phyloP scores from a whole-genome alignment of 2,113 vertebrate species.

The Campylomormyrus numenius region DNA sequence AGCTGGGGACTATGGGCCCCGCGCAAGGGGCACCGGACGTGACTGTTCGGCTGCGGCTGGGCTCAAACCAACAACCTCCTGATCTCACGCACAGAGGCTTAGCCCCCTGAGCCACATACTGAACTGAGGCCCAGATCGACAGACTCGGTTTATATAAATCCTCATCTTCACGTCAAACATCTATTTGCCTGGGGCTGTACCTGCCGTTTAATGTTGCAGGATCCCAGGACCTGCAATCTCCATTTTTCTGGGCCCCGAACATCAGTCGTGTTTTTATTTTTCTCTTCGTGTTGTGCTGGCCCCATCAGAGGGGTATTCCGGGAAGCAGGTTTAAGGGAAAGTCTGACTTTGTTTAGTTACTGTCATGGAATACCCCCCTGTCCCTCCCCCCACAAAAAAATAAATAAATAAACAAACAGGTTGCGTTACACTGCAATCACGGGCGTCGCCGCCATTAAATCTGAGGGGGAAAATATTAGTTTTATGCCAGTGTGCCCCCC shows the following conservation, averaged over 20 bases:
- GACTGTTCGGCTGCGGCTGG: not conserved
- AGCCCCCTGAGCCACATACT: not conserved
- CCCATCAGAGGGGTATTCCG: not conserved
- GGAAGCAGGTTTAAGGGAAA: too few species aligned
- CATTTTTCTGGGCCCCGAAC: not conserved
- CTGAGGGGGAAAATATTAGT: too few species aligned
- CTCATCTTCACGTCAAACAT: not conserved
- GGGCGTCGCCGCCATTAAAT: too few species aligned
- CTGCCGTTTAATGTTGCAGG: not conserved
- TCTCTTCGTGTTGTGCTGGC: not conserved
- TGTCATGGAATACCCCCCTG: not conserved
- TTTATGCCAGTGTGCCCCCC: too few species aligned
- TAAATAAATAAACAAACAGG: not conserved
- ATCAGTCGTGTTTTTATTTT: not conserved
- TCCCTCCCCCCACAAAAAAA: not conserved
- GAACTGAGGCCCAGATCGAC: not conserved
- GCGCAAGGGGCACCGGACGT: not conserved
- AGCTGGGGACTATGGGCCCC: too few species aligned
- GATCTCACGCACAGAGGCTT: not conserved
- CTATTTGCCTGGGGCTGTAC: not conserved
- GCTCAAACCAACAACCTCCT: not conserved
- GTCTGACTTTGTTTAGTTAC: too few species aligned
- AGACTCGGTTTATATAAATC: not conserved
- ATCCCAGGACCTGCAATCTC: not conserved
- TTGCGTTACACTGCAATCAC: not conserved